Evolutionary conservation across 1,140 invertebrate species (phyloP), one percentile per base, ranked within the genome.

Genomic region (Copidosoma floridanum): DNA sequence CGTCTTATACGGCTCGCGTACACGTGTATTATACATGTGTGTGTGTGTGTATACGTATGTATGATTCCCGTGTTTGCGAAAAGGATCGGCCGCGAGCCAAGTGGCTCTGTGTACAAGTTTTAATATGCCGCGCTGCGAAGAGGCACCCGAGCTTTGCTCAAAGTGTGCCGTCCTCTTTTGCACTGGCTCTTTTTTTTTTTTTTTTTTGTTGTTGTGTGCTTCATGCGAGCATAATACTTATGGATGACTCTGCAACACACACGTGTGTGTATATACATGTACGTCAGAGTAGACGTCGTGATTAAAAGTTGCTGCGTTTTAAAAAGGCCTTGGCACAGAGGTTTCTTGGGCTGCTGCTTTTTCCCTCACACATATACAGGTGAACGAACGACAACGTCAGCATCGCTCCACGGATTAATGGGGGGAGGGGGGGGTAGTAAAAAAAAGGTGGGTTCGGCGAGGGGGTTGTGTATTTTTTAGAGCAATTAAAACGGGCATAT

Each of bases 61-160:
- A n/a, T n/a, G n/a, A n/a, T 79, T 79, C 77, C 77, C 72, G 63
- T 79, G 77, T 80, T 79, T 80, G 73, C 75, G 66, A 61, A 77
- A 79, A 75, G 75, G 77, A 77, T 80, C 56, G 65, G 51, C 20
- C n/a, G 2, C 57, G 48, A 20, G 27, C 29, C 70, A 63, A 61
- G 52, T 61, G 51, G 1, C 18, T 50, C 27, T 51, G 6, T 32
- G n/a, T 18, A 32, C 44, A 71, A 76, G 76, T 79, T 79, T 79
- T 79, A 77, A 77, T 78, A 77, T 77, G 72, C 69, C 66, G 59
- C 57, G 51, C 57, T 6, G 29, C n/a, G n/a, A n/a, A n/a, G n/a
- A n/a, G n/a, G n/a, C n/a, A n/a, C n/a, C n/a, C n/a, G n/a, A n/a
- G n/a, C n/a, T n/a, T n/a, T n/a, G n/a, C n/a, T n/a, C n/a, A n/a